Conservation (phyloP, 2,113 vertebrate species). For the Callipepla californica region DNA sequence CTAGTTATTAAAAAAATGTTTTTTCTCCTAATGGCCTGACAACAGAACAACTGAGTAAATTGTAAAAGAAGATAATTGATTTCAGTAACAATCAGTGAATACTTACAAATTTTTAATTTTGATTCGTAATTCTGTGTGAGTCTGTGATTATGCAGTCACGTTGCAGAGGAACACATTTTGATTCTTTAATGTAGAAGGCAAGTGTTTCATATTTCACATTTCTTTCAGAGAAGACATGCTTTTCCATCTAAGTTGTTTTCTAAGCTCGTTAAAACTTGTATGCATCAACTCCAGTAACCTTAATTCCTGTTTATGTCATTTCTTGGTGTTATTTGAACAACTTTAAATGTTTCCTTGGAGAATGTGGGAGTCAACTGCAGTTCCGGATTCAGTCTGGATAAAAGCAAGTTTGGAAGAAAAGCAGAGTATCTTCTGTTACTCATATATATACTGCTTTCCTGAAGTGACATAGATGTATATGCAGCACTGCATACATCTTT, state of each 20-base stretch:
- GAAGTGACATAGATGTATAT: background rate
- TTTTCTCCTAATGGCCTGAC: background rate
- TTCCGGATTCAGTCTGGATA: background rate
- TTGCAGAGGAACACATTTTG: background rate
- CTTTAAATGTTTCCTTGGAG: background rate
- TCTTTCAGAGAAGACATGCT: no score
- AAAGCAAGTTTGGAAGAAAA: background rate
- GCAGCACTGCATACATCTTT: background rate
- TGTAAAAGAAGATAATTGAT: background rate
- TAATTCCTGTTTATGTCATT: constrained; percentile 10
- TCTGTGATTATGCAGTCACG: background rate
- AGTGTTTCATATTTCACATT: background rate
- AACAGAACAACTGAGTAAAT: background rate
- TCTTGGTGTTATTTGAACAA: background rate
- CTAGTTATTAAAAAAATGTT: background rate
- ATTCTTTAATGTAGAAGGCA: background rate
- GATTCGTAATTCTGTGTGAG: background rate
- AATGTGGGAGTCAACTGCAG: background rate
- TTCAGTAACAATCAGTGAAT: background rate
- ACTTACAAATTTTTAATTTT: background rate
- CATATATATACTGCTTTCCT: fast-evolving
- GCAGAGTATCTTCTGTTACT: background rate
- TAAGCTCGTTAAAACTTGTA: background rate
- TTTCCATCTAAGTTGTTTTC: background rate
- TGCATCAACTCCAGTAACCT: background rate